Evolutionary conservation across 2,888 invertebrate genomes (phyloP).

Genomic region (Amblyjoppa proteus): DNA sequence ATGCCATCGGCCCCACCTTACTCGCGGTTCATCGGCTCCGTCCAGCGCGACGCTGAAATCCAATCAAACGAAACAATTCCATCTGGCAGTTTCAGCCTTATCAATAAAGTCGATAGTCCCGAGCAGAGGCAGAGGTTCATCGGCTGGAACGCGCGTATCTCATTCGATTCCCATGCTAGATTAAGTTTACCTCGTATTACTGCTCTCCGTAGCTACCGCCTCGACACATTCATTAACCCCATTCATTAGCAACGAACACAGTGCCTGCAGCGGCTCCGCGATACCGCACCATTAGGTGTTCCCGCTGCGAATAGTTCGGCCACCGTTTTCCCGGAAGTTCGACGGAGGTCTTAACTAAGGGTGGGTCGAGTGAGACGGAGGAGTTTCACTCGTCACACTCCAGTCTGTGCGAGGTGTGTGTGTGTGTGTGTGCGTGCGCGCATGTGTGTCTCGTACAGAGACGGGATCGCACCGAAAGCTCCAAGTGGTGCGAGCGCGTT

Average conservation of each 20-base stretch:
- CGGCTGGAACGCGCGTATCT: conserved; percentile 48
- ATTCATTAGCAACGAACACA: conserved; percentile 74
- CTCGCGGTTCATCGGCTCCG: conserved; percentile 42
- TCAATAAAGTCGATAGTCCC: conserved; percentile 9
- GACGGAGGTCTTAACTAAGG: conserved; percentile 37
- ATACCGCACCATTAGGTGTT: conserved; percentile 8
- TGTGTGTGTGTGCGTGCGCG: conserved; percentile 20
- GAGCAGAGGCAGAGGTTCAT: conserved; percentile 38
- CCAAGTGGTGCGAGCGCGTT: conserved; percentile 49
- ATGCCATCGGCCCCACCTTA: not conserved
- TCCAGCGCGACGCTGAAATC: not conserved
- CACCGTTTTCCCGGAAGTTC: conserved; percentile 45
- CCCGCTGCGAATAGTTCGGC: conserved; percentile 12
- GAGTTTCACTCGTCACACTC: conserved; percentile 4
- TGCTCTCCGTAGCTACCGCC: conserved; percentile 52
- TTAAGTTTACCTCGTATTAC: conserved; percentile 67
- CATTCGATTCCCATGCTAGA: conserved; percentile 68
- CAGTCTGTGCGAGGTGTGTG: not conserved
- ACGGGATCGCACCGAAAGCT: conserved; percentile 11
- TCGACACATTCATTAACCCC: conserved; percentile 77
- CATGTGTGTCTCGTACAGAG: conserved; percentile 24
- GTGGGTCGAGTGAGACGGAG: not conserved
- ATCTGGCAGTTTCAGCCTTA: not conserved
- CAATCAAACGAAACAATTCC: conserved; percentile 18
- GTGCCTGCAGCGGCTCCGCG: conserved; percentile 5